Evolutionary conservation across 2,797 vertebrate species (phyloP), one percentile per base, ranked within the genome.

Genomic region (Aphelocoma californica): DNA sequence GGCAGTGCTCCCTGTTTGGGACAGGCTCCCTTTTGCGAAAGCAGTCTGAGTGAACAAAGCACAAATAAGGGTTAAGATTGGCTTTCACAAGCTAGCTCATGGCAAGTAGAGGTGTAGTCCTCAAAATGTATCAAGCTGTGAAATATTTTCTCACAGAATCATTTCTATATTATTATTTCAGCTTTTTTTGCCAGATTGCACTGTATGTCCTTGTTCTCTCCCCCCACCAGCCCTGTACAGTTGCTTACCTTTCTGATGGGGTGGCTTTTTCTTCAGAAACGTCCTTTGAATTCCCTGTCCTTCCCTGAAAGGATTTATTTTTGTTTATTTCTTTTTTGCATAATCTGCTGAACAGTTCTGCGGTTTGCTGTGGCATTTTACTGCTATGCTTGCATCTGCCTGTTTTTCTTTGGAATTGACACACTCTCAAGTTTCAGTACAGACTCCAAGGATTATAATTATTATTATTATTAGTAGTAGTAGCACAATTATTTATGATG

Each of bases 191-290:
- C 42, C 42, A 54, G 3, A 34, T 62, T 57, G 5, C 16, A 6
- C 32, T 61, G 4, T 61, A 14, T 72, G 24, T n/a, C 16, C 51
- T 65, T 75, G 9, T 17, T 38, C 29, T 64, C 40, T 89, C 82
- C 20, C 18, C 24, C 18, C 5, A n/a, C 20, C 0, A 4, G 47
- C 47, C 47, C 47, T 14, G 0, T 69, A 21, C 13, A 21, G 26
- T 58, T 72, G 14, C 58, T 88, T 88, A 42, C 9, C 81, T 81
- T 94, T 58, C 66, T 86, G 14, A 5, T 67, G 12, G 36, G 3
- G 14, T 36, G 28, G 18, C 10, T 54, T 83, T 70, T 82, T 56
- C 65, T 60, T 45, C 57, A 67, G 69, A 88, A 81, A 78, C 21
- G 17, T 60, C 36, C 10, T 34, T 34, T 60, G 54, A 38, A 50